Evolutionary conservation across 2,113 vertebrate species (phyloP).

Genomic region (Hucho hucho): DNA sequence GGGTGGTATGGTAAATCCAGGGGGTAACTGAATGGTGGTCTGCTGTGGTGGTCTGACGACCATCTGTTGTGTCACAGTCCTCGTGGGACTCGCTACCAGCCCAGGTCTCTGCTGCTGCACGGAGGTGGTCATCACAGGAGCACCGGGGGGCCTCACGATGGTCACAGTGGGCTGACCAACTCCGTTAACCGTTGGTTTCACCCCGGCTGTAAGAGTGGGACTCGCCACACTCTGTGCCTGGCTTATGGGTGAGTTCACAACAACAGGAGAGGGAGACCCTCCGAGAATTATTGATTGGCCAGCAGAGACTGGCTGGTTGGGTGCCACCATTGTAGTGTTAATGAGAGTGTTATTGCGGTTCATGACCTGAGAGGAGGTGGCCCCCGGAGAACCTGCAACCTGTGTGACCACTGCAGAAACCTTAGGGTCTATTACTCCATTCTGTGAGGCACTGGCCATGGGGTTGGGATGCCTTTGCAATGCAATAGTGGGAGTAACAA

Average conservation of each 20-base stretch:
- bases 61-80: constrained; percentile 75
- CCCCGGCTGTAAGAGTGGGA: constrained; percentile 39
- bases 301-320: constrained; percentile 53
- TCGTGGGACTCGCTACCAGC: constrained; percentile 51
- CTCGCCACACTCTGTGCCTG: constrained; percentile 47
- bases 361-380: constrained; percentile 53
- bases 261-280: constrained; percentile 28
- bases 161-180: constrained; percentile 52
- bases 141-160: constrained; percentile 58
- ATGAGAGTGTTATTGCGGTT: constrained; percentile 66
- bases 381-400: constrained; percentile 24
- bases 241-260: constrained; percentile 34
- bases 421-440: constrained; percentile 67
- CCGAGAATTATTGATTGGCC: constrained; percentile 49
- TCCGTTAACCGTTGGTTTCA: constrained; percentile 67
- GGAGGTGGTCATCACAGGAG: constrained; percentile 43
- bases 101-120: constrained; percentile 73
- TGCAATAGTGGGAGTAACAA: constrained; percentile 52
- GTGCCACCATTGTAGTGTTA: constrained; percentile 67
- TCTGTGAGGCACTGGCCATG: constrained; percentile 66
- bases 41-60: constrained; percentile 82
- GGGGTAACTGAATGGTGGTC: constrained; percentile 84
- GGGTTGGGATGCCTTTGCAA: constrained; percentile 67
- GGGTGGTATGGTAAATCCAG: constrained; percentile 82
- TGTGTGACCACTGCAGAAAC: constrained; percentile 42